Conservation (phyloP, 2,888 invertebrate species). For the Beris morrisii region DNA sequence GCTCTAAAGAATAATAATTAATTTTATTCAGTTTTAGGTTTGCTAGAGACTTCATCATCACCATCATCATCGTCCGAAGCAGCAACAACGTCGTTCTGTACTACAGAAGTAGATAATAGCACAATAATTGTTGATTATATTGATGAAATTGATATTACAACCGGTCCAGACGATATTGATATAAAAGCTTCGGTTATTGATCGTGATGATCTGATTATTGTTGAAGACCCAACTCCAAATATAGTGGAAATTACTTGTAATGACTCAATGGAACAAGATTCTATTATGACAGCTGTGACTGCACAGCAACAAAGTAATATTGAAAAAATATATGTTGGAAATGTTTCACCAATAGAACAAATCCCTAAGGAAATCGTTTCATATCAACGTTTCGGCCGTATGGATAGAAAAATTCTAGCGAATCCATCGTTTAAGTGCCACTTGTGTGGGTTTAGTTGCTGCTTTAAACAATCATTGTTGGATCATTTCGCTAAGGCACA, state of each 20-base stretch:
- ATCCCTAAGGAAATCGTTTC: slow-evolving; percentile 43
- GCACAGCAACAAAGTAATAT: neutral
- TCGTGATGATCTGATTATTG: slow-evolving; percentile 7
- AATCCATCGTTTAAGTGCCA: slow-evolving; percentile 47
- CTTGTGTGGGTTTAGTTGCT: slow-evolving; percentile 48
- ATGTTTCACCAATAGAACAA: neutral
- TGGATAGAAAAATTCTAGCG: slow-evolving; percentile 42
- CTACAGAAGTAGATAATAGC: neutral
- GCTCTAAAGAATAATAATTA: slow-evolving; percentile 4
- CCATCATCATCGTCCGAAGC: slow-evolving; percentile 15
- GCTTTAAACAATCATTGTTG: slow-evolving; percentile 44
- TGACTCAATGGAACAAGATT: neutral
- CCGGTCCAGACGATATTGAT: slow-evolving; percentile 26
- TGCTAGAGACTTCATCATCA: slow-evolving; percentile 13
- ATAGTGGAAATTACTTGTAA: slow-evolving; percentile 13
- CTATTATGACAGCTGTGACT: too few relatives aligned
- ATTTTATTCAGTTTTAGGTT: slow-evolving; percentile 35
- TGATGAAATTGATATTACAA: slow-evolving; percentile 29
- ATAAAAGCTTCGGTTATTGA: slow-evolving; percentile 17
- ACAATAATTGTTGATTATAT: slow-evolving; percentile 32
- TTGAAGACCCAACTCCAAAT: slow-evolving; percentile 14
- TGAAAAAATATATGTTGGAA: neutral
- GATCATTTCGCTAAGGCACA: slow-evolving; percentile 46
- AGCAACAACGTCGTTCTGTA: neutral
- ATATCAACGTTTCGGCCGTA: slow-evolving; percentile 48